These are phyloP conservation scores for Megalurothrips usitatus DNA, from an alignment of 2,888 invertebrate species.

Conservation along the genomic window DNA sequence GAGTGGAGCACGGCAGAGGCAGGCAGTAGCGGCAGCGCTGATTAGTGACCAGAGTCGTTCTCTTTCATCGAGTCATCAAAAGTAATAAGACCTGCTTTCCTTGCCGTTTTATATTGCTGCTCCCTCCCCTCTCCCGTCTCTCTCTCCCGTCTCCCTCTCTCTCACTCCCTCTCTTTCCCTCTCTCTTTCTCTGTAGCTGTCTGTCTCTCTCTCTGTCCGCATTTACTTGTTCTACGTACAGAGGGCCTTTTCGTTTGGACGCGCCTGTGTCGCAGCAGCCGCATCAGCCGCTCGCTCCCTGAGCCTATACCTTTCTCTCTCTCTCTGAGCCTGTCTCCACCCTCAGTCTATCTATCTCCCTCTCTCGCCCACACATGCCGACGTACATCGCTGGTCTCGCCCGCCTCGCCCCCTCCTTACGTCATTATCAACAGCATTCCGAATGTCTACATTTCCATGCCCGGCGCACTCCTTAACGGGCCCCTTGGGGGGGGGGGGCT, in stretches of 20 bases:
- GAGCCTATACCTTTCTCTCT: too few relatives aligned
- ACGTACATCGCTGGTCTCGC: background rate
- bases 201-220: too few relatives aligned
- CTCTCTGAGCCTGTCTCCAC: too few relatives aligned
- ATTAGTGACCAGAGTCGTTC: conserved; percentile 2
- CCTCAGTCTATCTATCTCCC: too few relatives aligned
- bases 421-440: conserved; percentile 6
- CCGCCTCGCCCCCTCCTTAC: background rate
- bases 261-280: too few relatives aligned
- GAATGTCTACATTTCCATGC: conserved; percentile 6
- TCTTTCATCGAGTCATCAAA: conserved; percentile 4
- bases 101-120: conserved; percentile 3
- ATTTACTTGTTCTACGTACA: too few relatives aligned
- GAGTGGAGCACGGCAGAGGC: too few relatives aligned
- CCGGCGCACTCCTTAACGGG: background rate
- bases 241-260: too few relatives aligned
- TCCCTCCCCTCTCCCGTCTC: background rate
- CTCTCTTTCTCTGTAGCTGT: background rate
- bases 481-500: background rate
- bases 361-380: background rate
- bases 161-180: too few relatives aligned
- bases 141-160: background rate
- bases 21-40: background rate
- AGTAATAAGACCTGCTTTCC: background rate
- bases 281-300: too few relatives aligned